These are phyloP conservation scores for Galemys pyrenaicus DNA, from an alignment of 2,113 vertebrate species.

Conservation along the genomic window DNA sequence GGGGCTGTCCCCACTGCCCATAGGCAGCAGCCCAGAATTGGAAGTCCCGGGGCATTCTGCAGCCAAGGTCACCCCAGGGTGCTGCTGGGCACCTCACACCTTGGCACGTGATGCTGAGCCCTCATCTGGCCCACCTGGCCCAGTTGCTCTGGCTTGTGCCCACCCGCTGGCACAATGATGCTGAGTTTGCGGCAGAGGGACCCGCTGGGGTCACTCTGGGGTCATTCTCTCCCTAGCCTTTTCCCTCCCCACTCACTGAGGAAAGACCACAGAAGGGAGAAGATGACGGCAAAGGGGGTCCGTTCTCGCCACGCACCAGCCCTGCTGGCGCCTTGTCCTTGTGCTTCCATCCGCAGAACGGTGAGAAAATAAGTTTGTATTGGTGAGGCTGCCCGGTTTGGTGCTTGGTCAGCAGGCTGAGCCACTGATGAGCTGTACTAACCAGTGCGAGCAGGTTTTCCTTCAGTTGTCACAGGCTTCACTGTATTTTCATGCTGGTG, in stretches of 20 bases:
- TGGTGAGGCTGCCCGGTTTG: no score
- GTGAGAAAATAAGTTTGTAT: not conserved
- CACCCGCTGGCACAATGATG: not conserved
- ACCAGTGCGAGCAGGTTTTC: no score
- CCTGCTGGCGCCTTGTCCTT: no score
- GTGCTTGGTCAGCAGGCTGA: not conserved
- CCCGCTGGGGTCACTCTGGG: rapidly evolving
- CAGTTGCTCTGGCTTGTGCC: not conserved
- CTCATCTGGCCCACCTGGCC: not conserved
- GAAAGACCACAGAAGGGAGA: not conserved
- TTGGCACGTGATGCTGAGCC: rapidly evolving
- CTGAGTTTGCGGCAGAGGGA: not conserved
- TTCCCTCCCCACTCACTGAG: not conserved
- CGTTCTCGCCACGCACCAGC: not conserved
- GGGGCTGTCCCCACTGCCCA: rapidly evolving
- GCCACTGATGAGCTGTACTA: no score
- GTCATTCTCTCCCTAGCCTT: no score
- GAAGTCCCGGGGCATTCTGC: rapidly evolving
- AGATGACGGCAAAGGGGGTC: not conserved
- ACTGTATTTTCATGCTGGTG: not conserved
- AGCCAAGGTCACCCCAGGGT: no score
- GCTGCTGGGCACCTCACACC: no score
- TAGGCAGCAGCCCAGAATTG: not conserved
- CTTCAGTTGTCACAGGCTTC: no score
- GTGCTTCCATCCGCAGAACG: not conserved